Evolutionary conservation across 2,113 vertebrate species (phyloP), one percentile per base, ranked within the genome.

Genomic region (Tragelaphus scriptus): DNA sequence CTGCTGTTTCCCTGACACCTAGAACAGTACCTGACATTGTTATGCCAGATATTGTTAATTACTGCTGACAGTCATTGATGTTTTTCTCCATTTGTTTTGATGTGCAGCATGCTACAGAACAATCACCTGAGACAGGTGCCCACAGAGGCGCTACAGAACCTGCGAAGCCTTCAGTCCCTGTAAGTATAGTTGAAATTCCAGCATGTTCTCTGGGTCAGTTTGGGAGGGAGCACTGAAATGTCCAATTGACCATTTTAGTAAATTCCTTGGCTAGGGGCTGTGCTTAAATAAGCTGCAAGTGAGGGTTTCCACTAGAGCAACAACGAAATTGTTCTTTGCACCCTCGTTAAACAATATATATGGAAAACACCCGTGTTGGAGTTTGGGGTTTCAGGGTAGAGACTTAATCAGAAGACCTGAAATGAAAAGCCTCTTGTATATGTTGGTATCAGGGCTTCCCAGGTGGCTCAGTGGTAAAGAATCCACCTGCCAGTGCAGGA

Each of bases 91-190:
- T 96, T 96, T 98, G 91, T 88, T 98, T 96, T 96, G 79, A 95
- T 75, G 32, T 30, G 61, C 79, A 99, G 99, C 90, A 99, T 99
- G 99, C 99, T 99, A 80, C 99, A 99, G 98, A 99, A 99, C 97
- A 99, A 99, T 98, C 99, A 99, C 81, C 98, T 99, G 88, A 99
- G 95, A 21, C 99, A 99, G 87, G 99, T 99, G 53, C 99, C 99
- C 28, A 98, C 97, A 0, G 99, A 99, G 98, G 99, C 99, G 0
- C 99, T 99, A 6, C 99, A 99, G 98, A 99, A 99, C 97, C 98
- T 99, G 92, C 99, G 97, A 97, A 99, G 99, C 97, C 99, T 99
- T 81, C 99, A 99, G 96, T 99, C 99, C 7, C 98, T 99, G 99
- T 99, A 98, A 99, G 99, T 99, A 98, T 26, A 51, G 21, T 49